Conservation (phyloP, 1,140 invertebrate species). For the Apolygus lucorum region DNA sequence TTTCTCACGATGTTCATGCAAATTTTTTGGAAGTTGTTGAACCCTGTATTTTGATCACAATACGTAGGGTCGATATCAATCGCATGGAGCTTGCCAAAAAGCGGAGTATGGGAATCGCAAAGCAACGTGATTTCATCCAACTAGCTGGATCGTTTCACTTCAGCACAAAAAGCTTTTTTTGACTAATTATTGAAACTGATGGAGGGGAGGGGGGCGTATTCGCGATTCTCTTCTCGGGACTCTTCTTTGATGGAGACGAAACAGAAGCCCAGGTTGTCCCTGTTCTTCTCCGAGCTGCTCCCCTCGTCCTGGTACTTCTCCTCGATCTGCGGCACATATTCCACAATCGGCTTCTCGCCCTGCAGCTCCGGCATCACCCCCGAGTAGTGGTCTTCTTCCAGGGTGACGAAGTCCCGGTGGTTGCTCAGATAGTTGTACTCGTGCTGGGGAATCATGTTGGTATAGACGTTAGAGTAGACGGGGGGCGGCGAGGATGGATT, state of each 20-base stretch:
- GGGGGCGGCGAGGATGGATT: slow-evolving; percentile 36
- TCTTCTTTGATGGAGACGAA: slow-evolving; percentile 26
- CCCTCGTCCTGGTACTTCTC: slow-evolving; percentile 15
- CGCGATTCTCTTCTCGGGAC: slow-evolving; percentile 34
- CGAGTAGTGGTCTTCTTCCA: slow-evolving; percentile 55
- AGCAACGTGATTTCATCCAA: no score
- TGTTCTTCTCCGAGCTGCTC: neutral
- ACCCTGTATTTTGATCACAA: no score
- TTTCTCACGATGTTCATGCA: no score
- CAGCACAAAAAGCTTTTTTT: no score
- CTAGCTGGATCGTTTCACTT: no score
- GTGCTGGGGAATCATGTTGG: slow-evolving; percentile 42
- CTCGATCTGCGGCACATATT: slow-evolving; percentile 35
- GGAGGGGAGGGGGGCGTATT: slow-evolving; percentile 43
- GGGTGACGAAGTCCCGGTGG: slow-evolving; percentile 32
- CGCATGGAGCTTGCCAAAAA: no score
- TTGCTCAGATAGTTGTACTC: slow-evolving; percentile 52
- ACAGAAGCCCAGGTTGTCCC: slow-evolving; percentile 21
- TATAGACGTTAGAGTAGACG: slow-evolving; percentile 31
- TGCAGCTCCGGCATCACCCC: slow-evolving; percentile 47
- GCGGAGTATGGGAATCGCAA: no score
- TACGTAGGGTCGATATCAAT: no score
- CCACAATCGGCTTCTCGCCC: slow-evolving; percentile 46
- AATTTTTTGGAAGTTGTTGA: no score
- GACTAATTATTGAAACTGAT: slow-evolving; percentile 26